Evolutionary conservation across 2,113 vertebrate genomes (phyloP).

Genomic region (Chinchilla lanigera): DNA sequence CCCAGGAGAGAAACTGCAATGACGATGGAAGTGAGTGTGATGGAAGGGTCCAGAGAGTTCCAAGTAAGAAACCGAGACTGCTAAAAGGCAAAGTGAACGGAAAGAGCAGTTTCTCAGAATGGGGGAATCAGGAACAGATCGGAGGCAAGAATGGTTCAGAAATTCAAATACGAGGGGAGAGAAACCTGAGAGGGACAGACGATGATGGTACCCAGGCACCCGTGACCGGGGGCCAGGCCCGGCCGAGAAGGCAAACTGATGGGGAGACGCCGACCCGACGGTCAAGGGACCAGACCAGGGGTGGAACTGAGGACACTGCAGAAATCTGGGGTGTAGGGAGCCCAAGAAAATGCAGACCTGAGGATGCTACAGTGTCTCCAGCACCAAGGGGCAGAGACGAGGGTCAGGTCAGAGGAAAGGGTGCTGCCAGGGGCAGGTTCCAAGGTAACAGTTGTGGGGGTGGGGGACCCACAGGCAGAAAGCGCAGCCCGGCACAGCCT

Average conservation of each 20-base stretch:
- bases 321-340: background rate
- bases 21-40: background rate
- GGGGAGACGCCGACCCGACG: background rate
- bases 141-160: constrained; percentile 2
- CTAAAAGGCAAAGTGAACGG: background rate
- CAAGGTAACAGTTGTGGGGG: background rate
- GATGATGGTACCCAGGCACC: background rate
- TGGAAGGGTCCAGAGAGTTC: background rate
- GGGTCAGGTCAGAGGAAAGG: background rate
- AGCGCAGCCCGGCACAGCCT: background rate
- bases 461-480: background rate
- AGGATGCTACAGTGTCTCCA: background rate
- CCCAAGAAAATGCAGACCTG: background rate
- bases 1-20: constrained; percentile 1
- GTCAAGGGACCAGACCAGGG: background rate
- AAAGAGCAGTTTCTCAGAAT: background rate
- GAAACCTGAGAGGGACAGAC: background rate
- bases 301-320: background rate
- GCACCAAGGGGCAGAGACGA: background rate
- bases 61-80: background rate
- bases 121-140: background rate
- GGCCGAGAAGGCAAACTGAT: background rate
- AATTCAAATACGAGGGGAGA: constrained; percentile 12
- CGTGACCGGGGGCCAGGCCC: background rate
- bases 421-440: background rate